Conservation (phyloP, 1,140 invertebrate species). For the Potamilus streckersoni region DNA sequence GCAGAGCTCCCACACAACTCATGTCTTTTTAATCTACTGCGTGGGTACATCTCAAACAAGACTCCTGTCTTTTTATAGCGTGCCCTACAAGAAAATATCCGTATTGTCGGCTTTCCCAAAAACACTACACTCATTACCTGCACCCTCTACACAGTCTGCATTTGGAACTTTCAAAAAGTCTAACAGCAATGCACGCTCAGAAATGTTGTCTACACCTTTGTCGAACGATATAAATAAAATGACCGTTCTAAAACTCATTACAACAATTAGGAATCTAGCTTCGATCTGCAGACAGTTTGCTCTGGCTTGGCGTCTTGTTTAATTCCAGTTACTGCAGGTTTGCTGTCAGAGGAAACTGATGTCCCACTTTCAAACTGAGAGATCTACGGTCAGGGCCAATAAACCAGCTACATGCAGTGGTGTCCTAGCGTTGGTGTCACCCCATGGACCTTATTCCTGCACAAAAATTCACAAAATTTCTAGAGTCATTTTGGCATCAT, state of each 20-base stretch:
- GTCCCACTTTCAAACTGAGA: no score
- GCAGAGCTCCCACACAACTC: constrained; percentile 5
- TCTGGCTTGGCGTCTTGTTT: no score
- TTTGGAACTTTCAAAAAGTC: constrained; percentile 32
- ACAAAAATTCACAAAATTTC: no score
- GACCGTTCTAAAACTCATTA: constrained; percentile 26
- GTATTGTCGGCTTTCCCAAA: constrained; percentile 5
- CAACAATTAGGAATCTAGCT: constrained; percentile 22
- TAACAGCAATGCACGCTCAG: constrained; percentile 30
- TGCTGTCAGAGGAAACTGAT: no score
- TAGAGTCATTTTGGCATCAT: no score
- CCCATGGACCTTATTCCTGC: no score
- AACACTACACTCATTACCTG: constrained; percentile 22
- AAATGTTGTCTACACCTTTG: constrained; percentile 30
- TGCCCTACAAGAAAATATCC: constrained; percentile 22
- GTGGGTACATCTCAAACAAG: constrained; percentile 11
- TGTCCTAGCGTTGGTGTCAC: no score
- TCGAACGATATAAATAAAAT: constrained; percentile 29
- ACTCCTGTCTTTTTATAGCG: constrained; percentile 26
- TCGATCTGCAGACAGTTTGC: not conserved
- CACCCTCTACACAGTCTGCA: constrained; percentile 15
- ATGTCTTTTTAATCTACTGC: constrained; percentile 6
- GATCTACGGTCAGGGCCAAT: no score
- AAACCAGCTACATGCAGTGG: no score
- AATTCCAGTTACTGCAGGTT: no score